Conservation (phyloP, 2,888 invertebrate species). For the Kuschelorhynchus macadamiae region DNA sequence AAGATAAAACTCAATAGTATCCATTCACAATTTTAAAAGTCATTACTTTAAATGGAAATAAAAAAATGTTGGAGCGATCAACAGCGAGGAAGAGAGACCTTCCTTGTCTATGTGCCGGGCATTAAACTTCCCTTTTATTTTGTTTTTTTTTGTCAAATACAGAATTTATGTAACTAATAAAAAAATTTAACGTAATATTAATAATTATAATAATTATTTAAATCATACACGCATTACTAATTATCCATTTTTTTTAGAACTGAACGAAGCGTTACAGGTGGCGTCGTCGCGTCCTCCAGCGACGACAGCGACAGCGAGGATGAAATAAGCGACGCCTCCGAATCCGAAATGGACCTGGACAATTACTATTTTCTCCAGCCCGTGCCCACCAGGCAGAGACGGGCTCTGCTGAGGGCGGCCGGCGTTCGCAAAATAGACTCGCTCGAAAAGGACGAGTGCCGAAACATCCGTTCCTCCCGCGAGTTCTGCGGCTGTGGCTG, state of each 20-base stretch:
- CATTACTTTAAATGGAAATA: too few species aligned
- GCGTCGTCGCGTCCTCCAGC: conserved; percentile 76
- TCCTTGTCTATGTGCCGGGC: too few species aligned
- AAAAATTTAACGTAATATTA: too few species aligned
- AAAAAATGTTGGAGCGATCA: too few species aligned
- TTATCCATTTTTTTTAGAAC: conserved; percentile 40
- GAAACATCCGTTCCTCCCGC: conserved; percentile 90
- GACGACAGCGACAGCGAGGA: conserved; percentile 90
- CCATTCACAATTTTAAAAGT: too few species aligned
- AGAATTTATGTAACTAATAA: too few species aligned
- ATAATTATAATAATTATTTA: too few species aligned
- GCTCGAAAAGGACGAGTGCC: conserved; percentile 93
- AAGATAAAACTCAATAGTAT: too few species aligned
- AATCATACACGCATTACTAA: too few species aligned
- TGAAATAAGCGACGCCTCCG: conserved; percentile 84
- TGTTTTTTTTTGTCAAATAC: too few species aligned
- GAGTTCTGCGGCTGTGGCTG: conserved; percentile 96
- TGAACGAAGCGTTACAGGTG: conserved; percentile 34
- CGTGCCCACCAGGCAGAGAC: conserved; percentile 90
- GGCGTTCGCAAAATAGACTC: conserved; percentile 95
- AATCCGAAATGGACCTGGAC: conserved; percentile 89
- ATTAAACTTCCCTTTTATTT: too few species aligned
- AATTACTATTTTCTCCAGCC: conserved; percentile 94
- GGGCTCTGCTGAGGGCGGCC: conserved; percentile 90
- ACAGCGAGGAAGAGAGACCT: too few species aligned